phyloP scores from a whole-genome alignment of 2,797 vertebrate genomes.

The Platalea minor region DNA sequence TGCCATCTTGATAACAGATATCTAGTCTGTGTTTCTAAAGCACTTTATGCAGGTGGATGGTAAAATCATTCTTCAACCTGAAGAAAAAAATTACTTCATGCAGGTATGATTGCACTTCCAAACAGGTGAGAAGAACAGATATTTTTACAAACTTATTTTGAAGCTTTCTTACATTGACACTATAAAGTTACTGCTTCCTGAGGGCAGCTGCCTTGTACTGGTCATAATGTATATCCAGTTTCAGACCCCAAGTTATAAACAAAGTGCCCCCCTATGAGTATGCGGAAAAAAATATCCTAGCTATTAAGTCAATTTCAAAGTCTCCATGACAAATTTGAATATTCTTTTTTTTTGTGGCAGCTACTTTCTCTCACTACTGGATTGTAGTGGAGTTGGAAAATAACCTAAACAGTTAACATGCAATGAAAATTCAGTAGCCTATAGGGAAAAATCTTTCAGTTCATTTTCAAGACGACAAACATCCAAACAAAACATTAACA shows the following conservation, averaged over 20 bases:
- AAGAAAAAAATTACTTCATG: constrained; percentile 33
- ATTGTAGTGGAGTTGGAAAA: neutral
- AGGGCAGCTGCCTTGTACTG: neutral
- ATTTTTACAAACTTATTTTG: neutral
- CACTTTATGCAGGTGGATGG: constrained; percentile 68
- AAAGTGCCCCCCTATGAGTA: neutral
- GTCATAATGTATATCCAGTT: neutral
- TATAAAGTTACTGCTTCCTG: neutral
- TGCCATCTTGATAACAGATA: constrained; percentile 76
- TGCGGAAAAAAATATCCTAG: neutral
- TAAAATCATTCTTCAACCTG: constrained; percentile 56
- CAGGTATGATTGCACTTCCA: neutral
- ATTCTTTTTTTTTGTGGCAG: neutral
- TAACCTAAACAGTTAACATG: constrained; percentile 37
- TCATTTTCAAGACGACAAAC: constrained; percentile 52
- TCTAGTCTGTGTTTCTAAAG: constrained; percentile 67
- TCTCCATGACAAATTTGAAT: neutral
- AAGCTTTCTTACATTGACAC: neutral
- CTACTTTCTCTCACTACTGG: neutral
- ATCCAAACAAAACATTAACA: constrained; percentile 60
- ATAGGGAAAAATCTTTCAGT: constrained; percentile 46
- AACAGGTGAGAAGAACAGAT: neutral
- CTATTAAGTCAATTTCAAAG: neutral
- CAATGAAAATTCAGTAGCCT: constrained; percentile 60
- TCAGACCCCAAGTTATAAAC: neutral